Percentiles rank a stretch among this genome's conserved stretches.
These are phyloP conservation scores for Lophotriccus pileatus DNA, from an alignment of 2,797 vertebrate species.

Conservation along the genomic window DNA sequence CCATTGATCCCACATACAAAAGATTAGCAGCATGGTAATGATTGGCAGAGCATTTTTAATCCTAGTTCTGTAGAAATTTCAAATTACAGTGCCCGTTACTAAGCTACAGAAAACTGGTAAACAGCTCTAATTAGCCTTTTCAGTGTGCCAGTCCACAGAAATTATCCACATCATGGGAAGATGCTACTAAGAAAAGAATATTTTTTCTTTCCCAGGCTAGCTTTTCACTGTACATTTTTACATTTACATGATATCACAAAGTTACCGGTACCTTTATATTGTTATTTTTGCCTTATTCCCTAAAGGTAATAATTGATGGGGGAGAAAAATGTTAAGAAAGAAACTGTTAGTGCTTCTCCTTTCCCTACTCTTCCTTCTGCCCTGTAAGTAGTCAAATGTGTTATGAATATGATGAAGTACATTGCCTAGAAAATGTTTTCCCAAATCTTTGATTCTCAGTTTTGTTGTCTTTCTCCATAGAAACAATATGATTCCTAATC, in stretches of 20 bases:
- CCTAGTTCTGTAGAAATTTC: background rate
- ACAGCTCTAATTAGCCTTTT: background rate
- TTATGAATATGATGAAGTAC: background rate
- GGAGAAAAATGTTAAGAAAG: background rate
- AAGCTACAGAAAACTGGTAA: background rate
- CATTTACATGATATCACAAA: background rate
- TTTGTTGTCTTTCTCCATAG: background rate
- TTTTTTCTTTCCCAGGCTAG: background rate
- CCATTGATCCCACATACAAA: background rate
- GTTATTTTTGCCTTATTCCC: background rate
- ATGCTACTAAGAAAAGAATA: background rate
- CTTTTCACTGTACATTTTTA: background rate
- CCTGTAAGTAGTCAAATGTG: background rate
- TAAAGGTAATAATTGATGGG: background rate
- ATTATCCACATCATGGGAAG: background rate
- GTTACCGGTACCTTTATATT: background rate
- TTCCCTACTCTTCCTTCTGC: background rate
- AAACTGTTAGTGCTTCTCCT: background rate
- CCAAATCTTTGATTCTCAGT: background rate
- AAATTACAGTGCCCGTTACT: background rate
- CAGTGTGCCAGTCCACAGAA: background rate
- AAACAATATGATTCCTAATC: background rate
- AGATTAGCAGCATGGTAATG: background rate
- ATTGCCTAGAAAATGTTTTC: background rate
- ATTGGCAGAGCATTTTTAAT: background rate